Base-by-base conservation (phyloP, 2,888 invertebrate species). In the Cephus runcator region DNA sequence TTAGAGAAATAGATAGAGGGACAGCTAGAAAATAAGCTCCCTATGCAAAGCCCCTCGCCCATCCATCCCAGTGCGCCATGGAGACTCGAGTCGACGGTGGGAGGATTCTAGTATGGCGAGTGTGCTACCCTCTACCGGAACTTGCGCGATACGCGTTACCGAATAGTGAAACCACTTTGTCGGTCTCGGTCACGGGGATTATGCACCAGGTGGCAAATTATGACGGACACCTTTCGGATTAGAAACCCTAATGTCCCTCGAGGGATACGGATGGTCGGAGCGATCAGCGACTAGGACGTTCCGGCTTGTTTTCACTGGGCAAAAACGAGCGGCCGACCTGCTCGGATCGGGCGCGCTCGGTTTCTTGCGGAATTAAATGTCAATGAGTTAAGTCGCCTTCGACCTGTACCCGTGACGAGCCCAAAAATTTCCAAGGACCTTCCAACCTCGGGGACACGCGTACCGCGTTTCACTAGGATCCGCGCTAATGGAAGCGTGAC, bases 141-240 rank as follows among this genome's bases (percentile, higher is more conserved):
- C 81, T 71, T 71, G 76, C 79, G 79, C 81, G 83, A 83, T 83
- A 81, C 83, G 82, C 82, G 82, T 83, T 83, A 81, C 83, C 81
- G 82, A 83, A 83, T 84, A 81, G 85, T 85, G 86, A 87, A 83
- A 83, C 71, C 30, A 85, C 87, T 87, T 87, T 87, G 87, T 87
- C 87, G 86, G 87, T 86, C 85, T 87, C 87, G 83, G 87, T 87
- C 85, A 87, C 85, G 87, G 87, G 82, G 87, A 87, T 87, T 87
- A 87, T 87, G 85, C 83, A 86, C 82, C 85, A 85, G 84, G 84
- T 87, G 87, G 87, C 87, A 87, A 87, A 87, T 87, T 87, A 87
- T 87, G 87, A 87, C 87, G 85, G 87, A 86, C 87, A 87, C 85
- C 85, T 87, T 85, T 86, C 85, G 86, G 85, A 85, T 82, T 77